These are phyloP conservation scores for Eutolmus rufibarbis DNA, from an alignment of 2,888 invertebrate genomes.

Conservation along the genomic window DNA sequence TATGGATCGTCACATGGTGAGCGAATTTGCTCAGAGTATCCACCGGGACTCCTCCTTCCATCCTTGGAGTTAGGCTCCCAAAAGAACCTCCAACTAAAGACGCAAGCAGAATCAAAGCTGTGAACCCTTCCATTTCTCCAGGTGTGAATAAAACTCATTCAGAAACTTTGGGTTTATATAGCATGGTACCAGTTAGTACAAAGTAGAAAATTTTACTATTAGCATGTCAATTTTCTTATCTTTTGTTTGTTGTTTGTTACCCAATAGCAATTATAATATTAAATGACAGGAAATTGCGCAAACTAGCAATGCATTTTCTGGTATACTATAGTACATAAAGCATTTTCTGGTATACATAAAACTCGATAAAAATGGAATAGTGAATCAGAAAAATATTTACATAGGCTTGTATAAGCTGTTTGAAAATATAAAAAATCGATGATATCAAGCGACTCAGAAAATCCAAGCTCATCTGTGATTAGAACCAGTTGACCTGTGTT, in stretches of 20 bases:
- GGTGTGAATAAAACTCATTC: not conserved
- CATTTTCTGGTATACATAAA: not conserved
- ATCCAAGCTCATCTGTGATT: not conserved
- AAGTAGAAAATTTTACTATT: not conserved
- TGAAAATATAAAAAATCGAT: not conserved
- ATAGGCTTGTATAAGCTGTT: too few relatives aligned
- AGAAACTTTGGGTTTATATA: not conserved
- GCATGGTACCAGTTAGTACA: not conserved
- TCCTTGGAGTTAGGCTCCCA: not conserved
- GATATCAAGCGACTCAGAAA: not conserved
- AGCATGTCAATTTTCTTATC: not conserved
- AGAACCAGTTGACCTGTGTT: not conserved
- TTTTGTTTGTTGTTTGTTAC: not conserved
- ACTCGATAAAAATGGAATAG: not conserved
- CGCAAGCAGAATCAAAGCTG: not conserved
- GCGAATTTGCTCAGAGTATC: conserved; percentile 20
- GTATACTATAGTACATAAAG: too few relatives aligned
- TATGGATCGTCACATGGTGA: conserved; percentile 20
- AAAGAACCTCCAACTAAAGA: not conserved
- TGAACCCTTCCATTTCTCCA: not conserved
- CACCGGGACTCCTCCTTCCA: not conserved
- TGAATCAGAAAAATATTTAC: not conserved
- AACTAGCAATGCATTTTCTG: not conserved
- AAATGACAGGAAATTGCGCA: not conserved
- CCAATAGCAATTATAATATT: not conserved